Base-by-base conservation (phyloP, 2,113 vertebrate genomes). In the Platysternon megacephalum region DNA sequence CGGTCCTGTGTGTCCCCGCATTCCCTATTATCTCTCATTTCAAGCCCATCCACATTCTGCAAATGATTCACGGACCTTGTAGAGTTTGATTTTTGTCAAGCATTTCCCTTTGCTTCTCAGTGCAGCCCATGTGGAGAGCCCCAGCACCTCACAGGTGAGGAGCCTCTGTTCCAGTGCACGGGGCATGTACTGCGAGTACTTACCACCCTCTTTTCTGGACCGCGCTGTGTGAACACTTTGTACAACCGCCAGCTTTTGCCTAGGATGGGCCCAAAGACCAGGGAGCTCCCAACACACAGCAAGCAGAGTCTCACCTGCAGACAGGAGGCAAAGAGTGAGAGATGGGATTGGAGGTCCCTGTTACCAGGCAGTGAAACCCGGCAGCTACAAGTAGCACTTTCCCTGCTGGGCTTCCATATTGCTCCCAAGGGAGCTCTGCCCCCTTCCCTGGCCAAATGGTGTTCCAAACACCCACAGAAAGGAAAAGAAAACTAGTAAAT, bases 171-270 rank as follows among this genome's bases (percentile, higher is more conserved):
- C 24, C 22, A 26, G 24, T 58, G 53, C 39, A 29, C 2, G 11
- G 53, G 4, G 8, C 28, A 10, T 0, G 0, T 22, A 4, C 1
- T 16, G 79, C 26, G n/a, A 2, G 29, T 97, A 98, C 99, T 98
- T 97, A 99, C 99, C 99, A 99, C 99, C 97, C 99, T 98, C 97
- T 99, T 99, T 97, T 99, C 99, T 0, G 99, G 99, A 51, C 99
- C 98, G 12, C 99, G 98, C 96, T 99, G 99, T 29, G 99, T 99
- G 97, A 99, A 99, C 91, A 99, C 99, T 96, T 98, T 98, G 98
- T 99, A 99, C 42, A 99, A 98, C 90, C 99, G 93, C 99, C 99
- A 99, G 19, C 99, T 99, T 97, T 99, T 99, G 16, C 99, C 99
- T 97, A 99, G 96, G 92, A 99, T 97, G 8, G 99, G 99, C 0